phyloP scores from a whole-genome alignment of 1,140 invertebrate species.

The Caenorhabditis brenneri region DNA sequence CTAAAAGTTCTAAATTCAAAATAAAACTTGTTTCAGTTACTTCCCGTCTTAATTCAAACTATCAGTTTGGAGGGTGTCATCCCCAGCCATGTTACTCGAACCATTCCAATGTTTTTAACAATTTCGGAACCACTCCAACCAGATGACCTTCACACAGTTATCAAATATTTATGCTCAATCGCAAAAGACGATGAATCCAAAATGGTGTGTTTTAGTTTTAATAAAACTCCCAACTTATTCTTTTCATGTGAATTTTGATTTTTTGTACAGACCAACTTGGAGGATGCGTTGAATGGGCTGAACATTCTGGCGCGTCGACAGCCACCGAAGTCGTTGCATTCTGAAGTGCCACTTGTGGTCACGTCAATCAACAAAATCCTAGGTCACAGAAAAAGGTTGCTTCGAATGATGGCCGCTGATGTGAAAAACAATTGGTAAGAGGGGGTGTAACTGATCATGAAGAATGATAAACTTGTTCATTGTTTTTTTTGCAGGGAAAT shows the following conservation, averaged over 20 bases:
- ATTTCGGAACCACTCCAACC: not conserved
- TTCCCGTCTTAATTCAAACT: slow-evolving; percentile 2
- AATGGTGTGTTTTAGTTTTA: slow-evolving; percentile 2
- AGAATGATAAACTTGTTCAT: not conserved
- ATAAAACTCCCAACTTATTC: not conserved
- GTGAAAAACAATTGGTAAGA: slow-evolving; percentile 42
- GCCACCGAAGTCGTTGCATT: slow-evolving; percentile 30
- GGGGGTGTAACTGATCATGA: not conserved
- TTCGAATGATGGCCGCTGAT: slow-evolving; percentile 33
- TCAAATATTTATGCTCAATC: slow-evolving; percentile 4
- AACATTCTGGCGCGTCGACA: slow-evolving; percentile 31
- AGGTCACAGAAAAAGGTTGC: slow-evolving; percentile 33
- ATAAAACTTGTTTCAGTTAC: slow-evolving; percentile 24
- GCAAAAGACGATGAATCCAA: not conserved
- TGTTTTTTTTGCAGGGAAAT: slow-evolving; percentile 7
- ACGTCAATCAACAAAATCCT: slow-evolving; percentile 38
- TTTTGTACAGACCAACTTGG: slow-evolving; percentile 24
- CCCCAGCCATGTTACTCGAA: slow-evolving; percentile 5
- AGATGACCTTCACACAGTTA: not conserved
- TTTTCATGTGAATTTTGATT: slow-evolving; percentile 1
- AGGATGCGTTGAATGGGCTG: slow-evolving; percentile 25
- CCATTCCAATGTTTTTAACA: slow-evolving; percentile 24
- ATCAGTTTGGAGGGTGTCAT: slow-evolving; percentile 7
- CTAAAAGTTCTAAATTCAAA: not conserved
- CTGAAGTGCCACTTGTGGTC: slow-evolving; percentile 41